These are phyloP conservation scores for Lasioglossum zephyrum DNA, from an alignment of 2,888 invertebrate genomes.

Conservation along the genomic window DNA sequence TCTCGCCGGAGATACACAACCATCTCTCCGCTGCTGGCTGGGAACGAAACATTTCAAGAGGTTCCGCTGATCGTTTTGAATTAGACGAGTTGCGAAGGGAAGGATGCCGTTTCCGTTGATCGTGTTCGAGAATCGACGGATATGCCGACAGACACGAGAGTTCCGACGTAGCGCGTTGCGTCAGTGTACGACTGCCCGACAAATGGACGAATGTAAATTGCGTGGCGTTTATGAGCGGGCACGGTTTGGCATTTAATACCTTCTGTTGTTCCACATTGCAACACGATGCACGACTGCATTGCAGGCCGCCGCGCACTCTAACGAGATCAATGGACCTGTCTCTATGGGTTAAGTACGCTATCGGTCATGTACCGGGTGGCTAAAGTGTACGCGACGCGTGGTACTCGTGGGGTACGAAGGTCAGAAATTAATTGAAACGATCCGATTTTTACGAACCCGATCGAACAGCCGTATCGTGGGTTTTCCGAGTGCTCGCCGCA, in stretches of 20 bases:
- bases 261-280: slow-evolving; percentile 55
- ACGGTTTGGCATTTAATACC: slow-evolving; percentile 58
- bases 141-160: not conserved
- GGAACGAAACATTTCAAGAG: not conserved
- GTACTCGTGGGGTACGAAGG: not conserved
- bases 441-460: not conserved
- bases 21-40: not conserved
- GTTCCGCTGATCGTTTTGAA: not conserved
- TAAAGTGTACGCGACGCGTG: not conserved
- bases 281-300: slow-evolving; percentile 59
- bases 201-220: slow-evolving; percentile 30
- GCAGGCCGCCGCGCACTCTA: slow-evolving; percentile 47
- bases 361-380: slow-evolving; percentile 15
- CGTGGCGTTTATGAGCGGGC: slow-evolving; percentile 25
- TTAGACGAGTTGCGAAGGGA: not conserved
- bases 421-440: not conserved
- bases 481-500: not conserved
- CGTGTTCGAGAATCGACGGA: not conserved
- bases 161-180: not conserved
- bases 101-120: not conserved
- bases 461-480: not conserved
- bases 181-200: not conserved
- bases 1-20: not conserved
- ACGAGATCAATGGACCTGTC: slow-evolving; percentile 73
- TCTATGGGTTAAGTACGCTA: slow-evolving; percentile 59